A percentile compares a stretch with the other conserved stretches of the same genome.
Evolutionary conservation across 2,113 vertebrate species (phyloP).

Genomic region (Otus sunia): DNA sequence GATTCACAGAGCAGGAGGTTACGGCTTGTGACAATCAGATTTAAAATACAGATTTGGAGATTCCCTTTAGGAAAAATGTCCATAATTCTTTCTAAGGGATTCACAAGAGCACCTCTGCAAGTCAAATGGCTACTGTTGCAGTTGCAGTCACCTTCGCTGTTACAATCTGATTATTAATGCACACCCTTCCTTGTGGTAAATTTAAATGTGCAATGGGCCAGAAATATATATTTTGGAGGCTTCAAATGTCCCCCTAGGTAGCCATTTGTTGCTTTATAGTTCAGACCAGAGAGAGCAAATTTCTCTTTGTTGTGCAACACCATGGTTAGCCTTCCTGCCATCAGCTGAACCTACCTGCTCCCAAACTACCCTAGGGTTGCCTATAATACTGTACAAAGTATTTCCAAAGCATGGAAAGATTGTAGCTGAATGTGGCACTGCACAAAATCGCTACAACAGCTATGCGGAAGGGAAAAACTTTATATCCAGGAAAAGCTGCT

Average conservation of each 20-base stretch:
- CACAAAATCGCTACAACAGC: not conserved
- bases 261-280: not conserved
- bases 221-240: not conserved
- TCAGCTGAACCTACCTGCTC: not conserved
- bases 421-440: not conserved
- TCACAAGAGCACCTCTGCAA: not conserved
- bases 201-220: not conserved
- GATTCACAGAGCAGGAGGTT: not conserved
- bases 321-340: not conserved
- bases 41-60: not conserved
- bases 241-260: not conserved
- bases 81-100: not conserved
- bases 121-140: not conserved
- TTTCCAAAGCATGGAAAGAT: not conserved
- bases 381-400: not conserved
- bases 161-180: not conserved
- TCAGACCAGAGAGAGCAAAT: not conserved
- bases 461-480: not conserved
- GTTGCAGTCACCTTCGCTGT: not conserved
- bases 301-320: not conserved
- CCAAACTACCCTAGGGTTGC: not conserved
- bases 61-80: not conserved
- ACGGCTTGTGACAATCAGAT: not conserved
- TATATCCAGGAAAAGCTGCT: not conserved
- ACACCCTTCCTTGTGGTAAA: not conserved